phyloP scores from a whole-genome alignment of 2,113 vertebrate species.

The Ursus arctos region DNA sequence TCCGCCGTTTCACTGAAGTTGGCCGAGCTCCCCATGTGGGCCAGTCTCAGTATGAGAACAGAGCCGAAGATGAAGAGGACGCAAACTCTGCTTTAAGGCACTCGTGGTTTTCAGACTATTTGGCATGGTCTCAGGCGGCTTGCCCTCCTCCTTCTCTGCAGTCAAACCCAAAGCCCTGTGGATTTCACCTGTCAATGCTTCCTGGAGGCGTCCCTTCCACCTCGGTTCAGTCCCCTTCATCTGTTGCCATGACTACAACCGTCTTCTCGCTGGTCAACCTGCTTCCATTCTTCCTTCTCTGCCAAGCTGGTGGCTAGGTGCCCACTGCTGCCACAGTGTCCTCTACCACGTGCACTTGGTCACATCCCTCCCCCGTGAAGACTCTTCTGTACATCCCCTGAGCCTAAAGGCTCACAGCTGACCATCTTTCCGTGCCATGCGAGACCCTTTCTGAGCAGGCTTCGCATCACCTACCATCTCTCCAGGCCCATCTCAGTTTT shows the following conservation, averaged over 20 bases:
- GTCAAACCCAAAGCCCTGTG: background rate
- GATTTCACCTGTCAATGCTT: background rate
- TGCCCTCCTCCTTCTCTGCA: background rate
- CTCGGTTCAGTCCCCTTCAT: slow-evolving; percentile 33
- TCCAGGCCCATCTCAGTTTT: background rate
- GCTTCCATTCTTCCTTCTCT: slow-evolving; percentile 16
- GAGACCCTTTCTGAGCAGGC: background rate
- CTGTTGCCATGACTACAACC: slow-evolving; percentile 69
- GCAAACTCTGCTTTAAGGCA: background rate
- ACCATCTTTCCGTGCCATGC: background rate
- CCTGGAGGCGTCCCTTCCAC: background rate
- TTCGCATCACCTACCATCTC: background rate
- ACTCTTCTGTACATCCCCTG: too few relatives aligned
- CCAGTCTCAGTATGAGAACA: background rate
- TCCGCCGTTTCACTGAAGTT: background rate
- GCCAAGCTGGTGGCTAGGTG: slow-evolving; percentile 38
- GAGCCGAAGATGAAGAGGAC: background rate
- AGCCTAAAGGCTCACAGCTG: background rate
- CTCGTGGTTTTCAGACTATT: background rate
- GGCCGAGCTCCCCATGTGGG: background rate
- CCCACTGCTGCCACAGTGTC: background rate
- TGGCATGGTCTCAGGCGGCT: background rate
- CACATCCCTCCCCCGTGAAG: background rate
- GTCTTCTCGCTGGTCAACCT: slow-evolving; percentile 39
- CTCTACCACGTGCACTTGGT: background rate